These are phyloP conservation scores for Xiphydria camelus DNA, from an alignment of 2,888 invertebrate species.

Conservation along the genomic window DNA sequence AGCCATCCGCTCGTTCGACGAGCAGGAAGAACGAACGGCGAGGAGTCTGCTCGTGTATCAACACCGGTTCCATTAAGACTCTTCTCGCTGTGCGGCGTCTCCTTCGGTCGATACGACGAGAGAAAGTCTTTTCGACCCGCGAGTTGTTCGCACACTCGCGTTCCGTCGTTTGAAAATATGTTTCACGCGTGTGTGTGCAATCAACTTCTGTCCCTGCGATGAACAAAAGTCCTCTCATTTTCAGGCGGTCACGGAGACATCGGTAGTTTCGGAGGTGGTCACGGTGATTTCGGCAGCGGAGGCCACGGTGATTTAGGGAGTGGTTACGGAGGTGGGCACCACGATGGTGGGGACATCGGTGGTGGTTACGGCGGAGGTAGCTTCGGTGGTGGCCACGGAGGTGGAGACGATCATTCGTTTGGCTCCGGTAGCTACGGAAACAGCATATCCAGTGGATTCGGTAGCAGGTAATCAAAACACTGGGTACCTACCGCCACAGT, in stretches of 20 bases:
- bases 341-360: slow-evolving; percentile 4
- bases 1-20: too few species aligned
- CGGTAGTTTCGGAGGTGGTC: slow-evolving; percentile 10
- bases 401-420: slow-evolving; percentile 11
- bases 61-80: too few species aligned
- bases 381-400: slow-evolving; percentile 9
- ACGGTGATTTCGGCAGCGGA: slow-evolving; percentile 2
- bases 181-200: too few species aligned
- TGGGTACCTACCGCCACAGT: background rate
- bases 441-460: slow-evolving; percentile 35
- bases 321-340: slow-evolving; percentile 3
- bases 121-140: too few species aligned
- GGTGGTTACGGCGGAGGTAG: slow-evolving; percentile 10
- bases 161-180: too few species aligned
- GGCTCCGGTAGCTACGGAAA: slow-evolving; percentile 27
- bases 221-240: too few species aligned
- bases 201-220: too few species aligned
- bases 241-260: slow-evolving; percentile 6
- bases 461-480: slow-evolving; percentile 34
- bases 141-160: too few species aligned
- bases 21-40: too few species aligned
- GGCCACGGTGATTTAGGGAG: background rate
- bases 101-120: too few species aligned
- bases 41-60: too few species aligned
- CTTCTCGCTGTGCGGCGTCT: too few species aligned